A percentile compares a stretch with the other conserved stretches of the same genome.
Conservation (phyloP, 1,140 invertebrate species). For the Zaprionus davidi region DNA sequence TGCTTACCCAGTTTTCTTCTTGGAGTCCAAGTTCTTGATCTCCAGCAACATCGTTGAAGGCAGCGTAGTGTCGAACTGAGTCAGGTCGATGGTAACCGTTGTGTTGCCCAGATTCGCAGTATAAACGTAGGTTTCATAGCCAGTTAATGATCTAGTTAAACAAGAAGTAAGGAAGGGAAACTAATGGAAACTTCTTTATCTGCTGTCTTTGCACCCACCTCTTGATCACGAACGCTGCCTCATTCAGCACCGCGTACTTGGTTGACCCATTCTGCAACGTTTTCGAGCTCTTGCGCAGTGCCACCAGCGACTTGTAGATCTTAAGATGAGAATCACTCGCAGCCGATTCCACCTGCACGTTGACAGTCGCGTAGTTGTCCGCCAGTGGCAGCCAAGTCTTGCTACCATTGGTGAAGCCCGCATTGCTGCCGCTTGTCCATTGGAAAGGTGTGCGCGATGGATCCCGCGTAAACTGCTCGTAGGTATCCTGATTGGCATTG, state of each 20-base stretch:
- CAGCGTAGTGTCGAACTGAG: conserved; percentile 57
- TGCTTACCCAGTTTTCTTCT: conserved; percentile 56
- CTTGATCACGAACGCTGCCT: conserved; percentile 80
- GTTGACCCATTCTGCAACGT: conserved; percentile 82
- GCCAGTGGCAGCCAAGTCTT: conserved; percentile 89
- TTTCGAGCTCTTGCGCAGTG: conserved; percentile 47
- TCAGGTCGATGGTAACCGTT: conserved; percentile 45
- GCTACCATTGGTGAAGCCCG: conserved; percentile 85
- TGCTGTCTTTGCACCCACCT: conserved; percentile 51
- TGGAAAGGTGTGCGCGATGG: conserved; percentile 91
- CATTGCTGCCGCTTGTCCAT: conserved; percentile 86
- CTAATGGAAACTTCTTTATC: background rate
- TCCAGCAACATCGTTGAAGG: conserved; percentile 43
- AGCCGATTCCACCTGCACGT: conserved; percentile 77
- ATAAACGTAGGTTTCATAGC: conserved; percentile 40
- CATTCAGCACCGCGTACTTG: conserved; percentile 68
- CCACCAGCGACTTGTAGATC: conserved; percentile 71
- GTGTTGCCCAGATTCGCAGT: conserved; percentile 56
- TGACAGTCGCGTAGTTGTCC: conserved; percentile 86
- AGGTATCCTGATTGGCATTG: conserved; percentile 84
- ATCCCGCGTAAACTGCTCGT: conserved; percentile 86
- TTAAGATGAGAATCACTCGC: conserved; percentile 68
- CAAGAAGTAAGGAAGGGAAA: background rate
- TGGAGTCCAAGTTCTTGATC: conserved; percentile 58
- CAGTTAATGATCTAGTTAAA: conserved; percentile 39